These are phyloP conservation scores for Holcopasites calliopsidis DNA, from an alignment of 1,140 invertebrate genomes.

Conservation along the genomic window DNA sequence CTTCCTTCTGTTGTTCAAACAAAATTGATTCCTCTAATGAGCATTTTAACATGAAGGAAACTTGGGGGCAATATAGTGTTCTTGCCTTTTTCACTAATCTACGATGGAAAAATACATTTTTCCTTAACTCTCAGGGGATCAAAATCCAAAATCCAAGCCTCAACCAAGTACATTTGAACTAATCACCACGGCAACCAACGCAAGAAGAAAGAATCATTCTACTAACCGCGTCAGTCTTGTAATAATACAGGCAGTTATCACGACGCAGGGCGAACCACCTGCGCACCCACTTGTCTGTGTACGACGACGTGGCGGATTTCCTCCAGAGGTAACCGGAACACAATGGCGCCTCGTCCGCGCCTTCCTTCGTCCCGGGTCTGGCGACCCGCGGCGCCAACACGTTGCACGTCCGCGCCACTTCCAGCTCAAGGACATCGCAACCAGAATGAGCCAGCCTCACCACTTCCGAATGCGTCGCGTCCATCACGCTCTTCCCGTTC, in stretches of 20 bases:
- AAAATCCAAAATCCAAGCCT: neutral
- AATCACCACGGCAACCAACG: neutral
- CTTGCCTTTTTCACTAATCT: no score
- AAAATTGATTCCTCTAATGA: no score
- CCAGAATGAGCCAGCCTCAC: constrained; percentile 94
- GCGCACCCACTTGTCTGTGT: constrained; percentile 88
- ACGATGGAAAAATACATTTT: no score
- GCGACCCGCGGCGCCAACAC: constrained; percentile 83
- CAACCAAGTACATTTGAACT: no score
- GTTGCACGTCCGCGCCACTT: constrained; percentile 92
- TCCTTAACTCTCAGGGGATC: neutral
- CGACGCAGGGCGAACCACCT: constrained; percentile 94
- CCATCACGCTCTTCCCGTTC: constrained; percentile 92
- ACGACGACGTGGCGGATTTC: constrained; percentile 81
- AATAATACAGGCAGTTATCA: constrained; percentile 97
- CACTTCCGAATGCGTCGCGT: constrained; percentile 96
- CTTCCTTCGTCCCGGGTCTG: constrained; percentile 77
- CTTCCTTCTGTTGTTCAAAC: no score
- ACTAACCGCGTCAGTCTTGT: constrained; percentile 91
- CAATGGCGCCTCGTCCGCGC: constrained; percentile 81
- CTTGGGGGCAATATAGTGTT: no score
- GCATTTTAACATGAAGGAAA: no score
- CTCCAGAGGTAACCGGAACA: constrained; percentile 91
- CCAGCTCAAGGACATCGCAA: constrained; percentile 90
- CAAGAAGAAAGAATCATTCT: neutral